A percentile compares a stretch with the other conserved stretches of the same genome.
These are phyloP conservation scores for Myotis yumanensis DNA, from an alignment of 2,113 vertebrate genomes.

Conservation along the genomic window DNA sequence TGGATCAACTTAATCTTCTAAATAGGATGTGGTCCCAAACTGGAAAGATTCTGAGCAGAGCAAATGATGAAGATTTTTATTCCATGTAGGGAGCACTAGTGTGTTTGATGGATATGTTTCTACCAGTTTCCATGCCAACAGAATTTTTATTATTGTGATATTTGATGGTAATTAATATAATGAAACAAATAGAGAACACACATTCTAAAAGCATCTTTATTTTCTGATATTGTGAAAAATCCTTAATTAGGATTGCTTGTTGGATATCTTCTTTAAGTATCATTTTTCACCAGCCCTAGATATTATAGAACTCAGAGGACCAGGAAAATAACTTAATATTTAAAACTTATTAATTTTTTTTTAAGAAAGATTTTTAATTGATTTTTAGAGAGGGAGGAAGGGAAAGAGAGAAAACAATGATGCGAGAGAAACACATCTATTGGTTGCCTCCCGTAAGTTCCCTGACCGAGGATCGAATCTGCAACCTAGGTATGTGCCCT, in stretches of 20 bases:
- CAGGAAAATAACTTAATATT: conserved; percentile 46
- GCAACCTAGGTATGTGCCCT: not conserved
- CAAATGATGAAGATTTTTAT: not conserved
- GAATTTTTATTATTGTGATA: conserved; percentile 46
- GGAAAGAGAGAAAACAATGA: not conserved
- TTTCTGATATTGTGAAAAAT: conserved; percentile 31
- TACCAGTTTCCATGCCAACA: conserved; percentile 4
- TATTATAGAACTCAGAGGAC: conserved; percentile 31
- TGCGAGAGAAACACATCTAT: not conserved
- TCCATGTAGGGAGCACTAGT: not conserved
- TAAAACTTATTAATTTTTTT: conserved; percentile 55
- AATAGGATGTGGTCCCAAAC: not conserved
- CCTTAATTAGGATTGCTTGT: not conserved
- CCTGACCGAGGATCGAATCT: not conserved
- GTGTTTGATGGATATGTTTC: not conserved
- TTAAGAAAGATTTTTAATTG: not conserved
- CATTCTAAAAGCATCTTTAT: conserved; percentile 5
- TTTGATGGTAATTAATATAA: conserved; percentile 47
- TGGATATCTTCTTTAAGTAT: not conserved
- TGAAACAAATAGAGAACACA: conserved; percentile 16
- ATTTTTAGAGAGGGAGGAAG: not conserved
- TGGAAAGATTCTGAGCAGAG: conserved; percentile 10
- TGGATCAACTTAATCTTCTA: not conserved
- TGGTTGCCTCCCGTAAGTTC: not conserved
- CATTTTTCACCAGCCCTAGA: not conserved